A percentile compares a stretch with the other conserved stretches of the same genome.
These are phyloP conservation scores for Mandrillus leucophaeus DNA, from an alignment of 2,113 vertebrate genomes.

Conservation along the genomic window DNA sequence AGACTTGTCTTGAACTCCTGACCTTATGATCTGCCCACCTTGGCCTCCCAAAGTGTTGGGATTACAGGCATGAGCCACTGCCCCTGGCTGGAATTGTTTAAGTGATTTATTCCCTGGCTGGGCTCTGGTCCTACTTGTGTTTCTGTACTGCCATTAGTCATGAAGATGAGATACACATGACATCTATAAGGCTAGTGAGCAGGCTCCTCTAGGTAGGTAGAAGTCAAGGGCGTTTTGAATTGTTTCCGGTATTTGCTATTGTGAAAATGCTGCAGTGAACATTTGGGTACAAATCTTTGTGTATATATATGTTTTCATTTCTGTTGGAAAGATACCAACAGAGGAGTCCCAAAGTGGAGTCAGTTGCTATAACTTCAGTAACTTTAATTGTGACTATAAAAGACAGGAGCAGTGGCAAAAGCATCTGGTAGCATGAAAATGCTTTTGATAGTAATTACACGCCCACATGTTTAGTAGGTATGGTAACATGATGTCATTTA, in stretches of 20 bases:
- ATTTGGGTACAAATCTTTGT: background rate
- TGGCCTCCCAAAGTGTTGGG: too few relatives aligned
- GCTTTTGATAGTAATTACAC: background rate
- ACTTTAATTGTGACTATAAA: background rate
- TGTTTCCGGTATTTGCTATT: slow-evolving; percentile 5
- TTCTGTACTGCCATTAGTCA: too few relatives aligned
- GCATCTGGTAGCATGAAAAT: background rate
- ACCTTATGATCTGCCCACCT: too few relatives aligned
- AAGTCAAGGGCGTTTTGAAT: background rate
- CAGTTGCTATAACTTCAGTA: background rate
- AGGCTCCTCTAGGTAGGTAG: too few relatives aligned
- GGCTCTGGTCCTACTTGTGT: too few relatives aligned
- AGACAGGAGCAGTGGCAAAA: background rate
- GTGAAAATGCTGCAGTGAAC: background rate
- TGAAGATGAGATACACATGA: too few relatives aligned
- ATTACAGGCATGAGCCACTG: too few relatives aligned
- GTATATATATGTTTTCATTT: background rate
- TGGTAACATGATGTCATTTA: background rate
- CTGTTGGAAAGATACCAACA: background rate
- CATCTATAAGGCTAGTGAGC: too few relatives aligned
- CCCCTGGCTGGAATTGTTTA: too few relatives aligned
- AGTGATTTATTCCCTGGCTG: too few relatives aligned
- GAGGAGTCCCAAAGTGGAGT: background rate
- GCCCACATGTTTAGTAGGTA: background rate
- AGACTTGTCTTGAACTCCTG: too few relatives aligned